phyloP scores from a whole-genome alignment of 2,888 invertebrate species.

The Spodoptera littoralis region DNA sequence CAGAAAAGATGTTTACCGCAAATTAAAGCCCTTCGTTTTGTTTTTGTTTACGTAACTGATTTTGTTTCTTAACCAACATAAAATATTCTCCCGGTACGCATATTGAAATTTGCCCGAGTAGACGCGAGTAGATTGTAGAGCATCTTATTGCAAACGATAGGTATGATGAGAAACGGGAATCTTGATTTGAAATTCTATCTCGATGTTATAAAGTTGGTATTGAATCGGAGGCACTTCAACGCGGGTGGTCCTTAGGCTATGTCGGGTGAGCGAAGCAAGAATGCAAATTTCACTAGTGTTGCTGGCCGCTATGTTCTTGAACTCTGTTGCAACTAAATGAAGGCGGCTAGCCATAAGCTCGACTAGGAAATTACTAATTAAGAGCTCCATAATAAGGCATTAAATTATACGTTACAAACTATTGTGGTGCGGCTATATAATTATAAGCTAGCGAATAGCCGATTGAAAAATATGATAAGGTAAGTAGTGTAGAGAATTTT shows the following conservation, averaged over 20 bases:
- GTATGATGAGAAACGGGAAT: constrained; percentile 64
- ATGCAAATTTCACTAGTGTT: constrained; percentile 86
- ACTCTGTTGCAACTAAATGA: constrained; percentile 70
- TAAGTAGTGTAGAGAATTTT: constrained; percentile 59
- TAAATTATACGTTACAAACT: constrained; percentile 51
- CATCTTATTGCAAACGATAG: constrained; percentile 77
- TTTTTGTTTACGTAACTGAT: constrained; percentile 68
- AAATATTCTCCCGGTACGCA: constrained; percentile 70
- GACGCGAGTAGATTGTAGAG: constrained; percentile 77
- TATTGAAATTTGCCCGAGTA: constrained; percentile 77
- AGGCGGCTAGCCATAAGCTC: constrained; percentile 67
- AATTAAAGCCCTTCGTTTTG: constrained; percentile 66
- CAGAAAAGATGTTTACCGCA: constrained; percentile 63
- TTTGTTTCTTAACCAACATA: constrained; percentile 66
- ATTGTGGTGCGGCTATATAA: constrained; percentile 51
- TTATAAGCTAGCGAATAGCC: constrained; percentile 57
- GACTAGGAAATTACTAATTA: constrained; percentile 67
- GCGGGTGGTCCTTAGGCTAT: constrained; percentile 87
- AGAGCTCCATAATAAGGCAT: constrained; percentile 48
- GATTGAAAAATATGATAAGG: constrained; percentile 60
- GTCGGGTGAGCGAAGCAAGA: constrained; percentile 81
- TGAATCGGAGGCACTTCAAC: constrained; percentile 74
- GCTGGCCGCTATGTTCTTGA: constrained; percentile 75
- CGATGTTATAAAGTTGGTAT: constrained; percentile 82
- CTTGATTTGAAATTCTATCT: constrained; percentile 75